A percentile compares a stretch with the other conserved stretches of the same genome.
Evolutionary conservation across 2,888 invertebrate genomes (phyloP).

Genomic region (Tortricodes alternella): DNA sequence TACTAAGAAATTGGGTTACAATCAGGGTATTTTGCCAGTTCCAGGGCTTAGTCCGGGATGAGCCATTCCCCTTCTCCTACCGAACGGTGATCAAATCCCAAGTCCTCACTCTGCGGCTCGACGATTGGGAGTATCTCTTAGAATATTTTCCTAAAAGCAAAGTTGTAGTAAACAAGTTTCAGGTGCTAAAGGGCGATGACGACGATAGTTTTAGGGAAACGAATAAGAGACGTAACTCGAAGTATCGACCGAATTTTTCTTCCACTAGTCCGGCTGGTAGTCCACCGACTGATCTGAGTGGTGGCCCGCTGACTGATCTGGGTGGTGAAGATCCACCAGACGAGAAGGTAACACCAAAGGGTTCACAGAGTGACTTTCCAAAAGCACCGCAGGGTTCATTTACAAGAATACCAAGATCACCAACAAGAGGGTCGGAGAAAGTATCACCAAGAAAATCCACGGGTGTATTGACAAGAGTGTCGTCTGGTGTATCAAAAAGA

Average conservation of each 20-base stretch:
- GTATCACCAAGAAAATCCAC: too few species aligned
- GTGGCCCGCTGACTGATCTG: background rate
- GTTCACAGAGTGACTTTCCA: background rate
- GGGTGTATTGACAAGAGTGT: too few species aligned
- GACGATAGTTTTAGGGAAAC: conserved; percentile 7
- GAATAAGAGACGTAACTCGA: background rate
- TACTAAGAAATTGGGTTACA: too few species aligned
- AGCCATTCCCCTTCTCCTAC: conserved; percentile 57
- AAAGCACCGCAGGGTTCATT: background rate
- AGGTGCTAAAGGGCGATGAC: conserved; percentile 23
- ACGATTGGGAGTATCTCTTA: conserved; percentile 61
- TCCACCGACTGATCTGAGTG: background rate
- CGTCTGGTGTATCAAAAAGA: too few species aligned
- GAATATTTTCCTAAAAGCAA: conserved; percentile 60
- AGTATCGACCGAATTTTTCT: background rate
- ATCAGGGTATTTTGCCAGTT: conserved; percentile 42
- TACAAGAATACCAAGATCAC: background rate
- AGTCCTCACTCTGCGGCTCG: conserved; percentile 56
- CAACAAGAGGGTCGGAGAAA: background rate
- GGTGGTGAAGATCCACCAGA: too few species aligned
- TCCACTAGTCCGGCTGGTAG: background rate
- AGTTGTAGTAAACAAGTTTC: conserved; percentile 46
- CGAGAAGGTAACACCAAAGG: too few species aligned
- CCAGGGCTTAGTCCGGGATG: conserved; percentile 56
- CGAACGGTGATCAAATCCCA: conserved; percentile 53